Evolutionary conservation across 1,140 invertebrate genomes (phyloP).

Genomic region (Aphis gossypii): DNA sequence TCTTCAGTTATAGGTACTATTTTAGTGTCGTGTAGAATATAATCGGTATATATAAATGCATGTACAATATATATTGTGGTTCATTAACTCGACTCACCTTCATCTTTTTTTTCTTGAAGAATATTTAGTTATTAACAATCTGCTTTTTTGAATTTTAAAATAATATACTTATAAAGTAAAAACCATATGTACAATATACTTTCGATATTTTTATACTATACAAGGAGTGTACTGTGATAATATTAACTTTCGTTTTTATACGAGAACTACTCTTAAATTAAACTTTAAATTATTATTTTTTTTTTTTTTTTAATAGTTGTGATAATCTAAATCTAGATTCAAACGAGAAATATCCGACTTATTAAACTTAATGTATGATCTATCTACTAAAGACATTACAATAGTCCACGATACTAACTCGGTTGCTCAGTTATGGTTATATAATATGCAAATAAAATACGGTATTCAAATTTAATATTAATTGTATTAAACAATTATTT

Average conservation of each 20-base stretch:
- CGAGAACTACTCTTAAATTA: neutral
- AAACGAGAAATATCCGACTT: neutral
- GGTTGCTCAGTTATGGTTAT: too few species aligned
- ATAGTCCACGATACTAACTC: neutral
- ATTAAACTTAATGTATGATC: neutral
- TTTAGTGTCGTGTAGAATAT: neutral
- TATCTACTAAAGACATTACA: neutral
- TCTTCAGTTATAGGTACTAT: neutral
- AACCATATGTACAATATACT: too few species aligned
- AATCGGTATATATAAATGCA: neutral
- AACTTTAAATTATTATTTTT: neutral
- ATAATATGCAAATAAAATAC: too few species aligned
- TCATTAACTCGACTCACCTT: neutral
- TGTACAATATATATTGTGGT: neutral
- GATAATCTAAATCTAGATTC: neutral
- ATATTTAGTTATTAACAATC: neutral
- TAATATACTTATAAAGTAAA: neutral
- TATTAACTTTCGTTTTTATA: neutral
- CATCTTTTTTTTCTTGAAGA: neutral
- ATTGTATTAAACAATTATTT: too few species aligned
- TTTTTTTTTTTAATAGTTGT: neutral
- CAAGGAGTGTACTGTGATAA: too few species aligned
- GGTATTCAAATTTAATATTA: too few species aligned
- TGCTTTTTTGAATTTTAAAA: neutral
- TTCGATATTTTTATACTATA: too few species aligned